Conservation (phyloP, 2,888 invertebrate species). For the Xylocampa areola region DNA sequence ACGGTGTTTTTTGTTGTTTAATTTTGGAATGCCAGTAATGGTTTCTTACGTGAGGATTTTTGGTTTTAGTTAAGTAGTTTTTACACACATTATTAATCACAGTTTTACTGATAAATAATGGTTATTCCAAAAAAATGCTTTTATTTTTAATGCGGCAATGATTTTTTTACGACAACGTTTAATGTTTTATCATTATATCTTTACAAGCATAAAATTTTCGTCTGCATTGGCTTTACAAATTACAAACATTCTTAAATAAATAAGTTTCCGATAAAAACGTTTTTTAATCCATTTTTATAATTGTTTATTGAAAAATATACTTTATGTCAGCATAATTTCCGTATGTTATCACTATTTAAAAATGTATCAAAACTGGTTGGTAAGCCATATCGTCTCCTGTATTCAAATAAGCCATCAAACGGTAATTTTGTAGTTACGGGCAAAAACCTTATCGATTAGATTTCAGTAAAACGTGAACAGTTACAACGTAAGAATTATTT, state of each 20-base stretch:
- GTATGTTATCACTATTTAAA: constrained; percentile 25
- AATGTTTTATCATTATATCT: too few species aligned
- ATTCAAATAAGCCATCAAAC: constrained; percentile 39
- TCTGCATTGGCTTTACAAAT: too few species aligned
- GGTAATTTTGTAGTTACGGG: constrained; percentile 32
- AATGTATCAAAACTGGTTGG: constrained; percentile 21
- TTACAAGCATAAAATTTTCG: too few species aligned
- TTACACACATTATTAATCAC: not conserved
- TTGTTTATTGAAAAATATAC: too few species aligned
- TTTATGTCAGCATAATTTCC: too few species aligned
- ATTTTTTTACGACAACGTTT: too few species aligned
- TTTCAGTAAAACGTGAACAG: constrained; percentile 29
- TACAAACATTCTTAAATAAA: too few species aligned
- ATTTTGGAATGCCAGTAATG: constrained; percentile 31
- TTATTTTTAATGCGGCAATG: too few species aligned
- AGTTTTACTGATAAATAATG: too few species aligned
- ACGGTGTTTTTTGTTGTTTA: constrained; percentile 43
- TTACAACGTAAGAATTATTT: constrained; percentile 52
- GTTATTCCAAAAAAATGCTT: too few species aligned
- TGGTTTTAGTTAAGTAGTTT: constrained; percentile 12
- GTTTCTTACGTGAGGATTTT: constrained; percentile 10
- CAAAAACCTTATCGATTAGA: constrained; percentile 40
- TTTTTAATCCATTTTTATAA: too few species aligned
- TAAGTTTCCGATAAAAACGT: too few species aligned
- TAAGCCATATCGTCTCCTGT: constrained; percentile 14